Conservation (phyloP, 35 echinoderm and acorn worm species). For the Apostichopus parvimensis region DNA sequence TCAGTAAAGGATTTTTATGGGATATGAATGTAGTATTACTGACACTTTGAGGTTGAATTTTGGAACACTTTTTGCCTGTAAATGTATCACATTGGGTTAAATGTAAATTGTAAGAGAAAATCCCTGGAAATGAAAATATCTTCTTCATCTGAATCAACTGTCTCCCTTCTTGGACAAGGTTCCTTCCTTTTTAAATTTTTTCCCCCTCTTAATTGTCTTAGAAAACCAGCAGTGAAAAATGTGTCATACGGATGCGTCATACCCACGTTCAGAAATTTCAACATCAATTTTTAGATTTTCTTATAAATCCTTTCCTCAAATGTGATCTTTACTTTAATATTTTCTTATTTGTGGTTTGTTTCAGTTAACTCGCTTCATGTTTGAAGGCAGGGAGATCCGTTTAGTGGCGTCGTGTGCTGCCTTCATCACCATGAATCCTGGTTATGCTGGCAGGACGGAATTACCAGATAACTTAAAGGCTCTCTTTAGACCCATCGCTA, state of each 20-base stretch:
- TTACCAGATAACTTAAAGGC: slow-evolving; percentile 96
- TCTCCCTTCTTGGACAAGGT: neutral
- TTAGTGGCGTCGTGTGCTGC: slow-evolving; percentile 88
- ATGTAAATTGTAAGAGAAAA: too few species aligned
- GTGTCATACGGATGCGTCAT: too few species aligned
- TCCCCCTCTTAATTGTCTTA: too few species aligned
- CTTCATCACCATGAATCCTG: slow-evolving; percentile 99
- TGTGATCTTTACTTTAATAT: too few species aligned
- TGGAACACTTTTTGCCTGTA: too few species aligned
- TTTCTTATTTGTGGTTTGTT: slow-evolving; percentile 11
- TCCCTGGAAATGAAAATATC: too few species aligned
- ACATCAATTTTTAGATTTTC: neutral
- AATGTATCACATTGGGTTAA: too few species aligned
- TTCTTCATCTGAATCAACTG: too few species aligned
- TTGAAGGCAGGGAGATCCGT: slow-evolving; percentile 97
- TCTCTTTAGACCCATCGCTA: slow-evolving; percentile 91
- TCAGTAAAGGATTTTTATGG: too few species aligned
- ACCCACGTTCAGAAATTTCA: too few species aligned
- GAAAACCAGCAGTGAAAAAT: too few species aligned
- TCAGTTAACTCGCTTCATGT: slow-evolving; percentile 92
- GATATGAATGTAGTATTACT: neutral
- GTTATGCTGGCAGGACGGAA: slow-evolving; percentile 94
- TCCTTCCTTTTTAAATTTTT: neutral
- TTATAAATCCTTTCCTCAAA: neutral
- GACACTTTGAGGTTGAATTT: too few species aligned